These are phyloP conservation scores for Euphydryas editha DNA, from an alignment of 2,888 invertebrate species.

Conservation along the genomic window DNA sequence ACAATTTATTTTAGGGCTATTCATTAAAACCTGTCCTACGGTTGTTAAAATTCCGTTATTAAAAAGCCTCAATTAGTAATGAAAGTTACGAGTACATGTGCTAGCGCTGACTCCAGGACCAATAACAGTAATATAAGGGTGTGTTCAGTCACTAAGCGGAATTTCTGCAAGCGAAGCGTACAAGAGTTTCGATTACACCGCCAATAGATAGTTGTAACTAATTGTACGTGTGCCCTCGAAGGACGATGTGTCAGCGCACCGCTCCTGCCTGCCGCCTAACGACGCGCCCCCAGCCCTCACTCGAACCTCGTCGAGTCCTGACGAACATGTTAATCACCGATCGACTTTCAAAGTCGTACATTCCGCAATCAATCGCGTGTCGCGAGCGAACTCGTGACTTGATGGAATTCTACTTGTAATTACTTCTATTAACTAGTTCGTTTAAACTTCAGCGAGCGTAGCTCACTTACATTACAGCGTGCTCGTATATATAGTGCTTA, in stretches of 20 bases:
- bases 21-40: no score
- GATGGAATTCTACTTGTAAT: conserved; percentile 12
- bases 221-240: not conserved
- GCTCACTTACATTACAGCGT: not conserved
- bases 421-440: conserved; percentile 19
- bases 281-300: not conserved
- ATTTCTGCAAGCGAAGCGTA: no score
- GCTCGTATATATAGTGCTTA: no score
- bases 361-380: conserved; percentile 29
- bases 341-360: conserved; percentile 22
- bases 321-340: conserved; percentile 29
- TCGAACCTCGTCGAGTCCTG: not conserved
- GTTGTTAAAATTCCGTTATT: no score
- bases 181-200: no score
- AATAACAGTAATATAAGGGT: no score
- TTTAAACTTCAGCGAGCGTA: not conserved
- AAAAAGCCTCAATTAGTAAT: no score
- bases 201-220: no score
- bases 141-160: no score
- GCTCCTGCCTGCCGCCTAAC: not conserved
- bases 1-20: no score
- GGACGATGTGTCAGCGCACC: not conserved
- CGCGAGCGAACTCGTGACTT: conserved; percentile 5
- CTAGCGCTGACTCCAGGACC: no score
- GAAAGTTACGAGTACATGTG: no score